A percentile compares a stretch with the other conserved stretches of the same genome.
These are phyloP conservation scores for Triplophysa rosa DNA, from an alignment of 2,113 vertebrate genomes.

Conservation along the genomic window DNA sequence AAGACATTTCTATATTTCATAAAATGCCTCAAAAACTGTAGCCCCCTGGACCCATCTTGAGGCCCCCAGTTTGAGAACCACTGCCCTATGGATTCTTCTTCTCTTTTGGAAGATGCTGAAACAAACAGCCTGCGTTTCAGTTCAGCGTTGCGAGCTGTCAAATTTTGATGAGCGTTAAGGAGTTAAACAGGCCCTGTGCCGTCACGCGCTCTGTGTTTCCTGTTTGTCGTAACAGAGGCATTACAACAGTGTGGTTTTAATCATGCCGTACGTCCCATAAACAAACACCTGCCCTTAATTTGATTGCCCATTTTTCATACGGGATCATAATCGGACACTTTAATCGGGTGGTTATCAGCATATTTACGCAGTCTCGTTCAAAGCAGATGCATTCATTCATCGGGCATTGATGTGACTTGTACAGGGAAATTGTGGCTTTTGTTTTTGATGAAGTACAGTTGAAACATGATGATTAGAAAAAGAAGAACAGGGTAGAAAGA, in stretches of 20 bases:
- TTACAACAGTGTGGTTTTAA: constrained; percentile 23
- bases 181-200: background rate
- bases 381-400: background rate
- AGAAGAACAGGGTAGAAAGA: background rate
- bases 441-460: background rate
- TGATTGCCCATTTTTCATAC: background rate
- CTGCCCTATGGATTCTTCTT: too few species aligned
- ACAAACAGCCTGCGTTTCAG: background rate
- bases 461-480: background rate
- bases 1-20: too few species aligned
- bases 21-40: too few species aligned
- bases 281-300: constrained; percentile 43
- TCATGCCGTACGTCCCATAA: background rate
- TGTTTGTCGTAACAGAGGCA: constrained; percentile 28
- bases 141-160: background rate
- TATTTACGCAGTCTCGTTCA: background rate
- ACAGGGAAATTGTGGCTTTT: background rate
- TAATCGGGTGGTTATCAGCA: background rate
- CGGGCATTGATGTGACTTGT: background rate
- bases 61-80: too few species aligned
- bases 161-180: background rate
- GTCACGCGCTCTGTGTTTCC: background rate
- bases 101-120: background rate
- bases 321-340: background rate
- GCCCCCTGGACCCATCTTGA: too few species aligned